Conservation (phyloP, 1,140 invertebrate species). For the Heliconius himera region DNA sequence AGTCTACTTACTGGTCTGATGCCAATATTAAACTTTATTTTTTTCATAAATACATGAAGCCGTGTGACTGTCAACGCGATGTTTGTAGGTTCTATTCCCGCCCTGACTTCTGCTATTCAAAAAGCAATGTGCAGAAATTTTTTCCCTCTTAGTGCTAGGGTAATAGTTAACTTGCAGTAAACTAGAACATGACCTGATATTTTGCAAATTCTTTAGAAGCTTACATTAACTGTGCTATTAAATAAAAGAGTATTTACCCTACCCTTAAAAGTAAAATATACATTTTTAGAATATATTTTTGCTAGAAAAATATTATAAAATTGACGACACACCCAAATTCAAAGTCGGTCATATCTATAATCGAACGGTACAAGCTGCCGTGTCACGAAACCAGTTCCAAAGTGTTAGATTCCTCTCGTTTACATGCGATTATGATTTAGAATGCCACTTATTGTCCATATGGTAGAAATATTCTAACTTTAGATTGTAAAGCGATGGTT, state of each 20-base stretch:
- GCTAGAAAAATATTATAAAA: neutral
- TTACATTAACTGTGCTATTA: neutral
- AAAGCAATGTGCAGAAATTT: too few relatives aligned
- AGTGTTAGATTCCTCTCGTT: conserved; percentile 9
- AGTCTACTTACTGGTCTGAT: neutral
- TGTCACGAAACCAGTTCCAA: neutral
- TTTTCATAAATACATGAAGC: too few relatives aligned
- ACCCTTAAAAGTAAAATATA: neutral
- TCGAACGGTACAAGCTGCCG: neutral
- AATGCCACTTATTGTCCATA: neutral
- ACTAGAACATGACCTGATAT: neutral
- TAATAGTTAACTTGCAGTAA: too few relatives aligned
- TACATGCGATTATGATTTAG: conserved; percentile 10
- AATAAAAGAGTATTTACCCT: neutral
- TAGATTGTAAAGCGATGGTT: neutral
- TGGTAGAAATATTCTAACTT: neutral
- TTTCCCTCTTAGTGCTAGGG: too few relatives aligned
- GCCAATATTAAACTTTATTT: too few relatives aligned
- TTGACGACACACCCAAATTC: conserved; percentile 4
- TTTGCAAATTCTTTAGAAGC: neutral
- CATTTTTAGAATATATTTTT: neutral
- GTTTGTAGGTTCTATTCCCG: too few relatives aligned
- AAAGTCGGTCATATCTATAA: conserved; percentile 13
- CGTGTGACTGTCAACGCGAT: too few relatives aligned
- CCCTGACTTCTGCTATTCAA: too few relatives aligned